Evolutionary conservation across 2,888 invertebrate genomes (phyloP), one percentile per base, ranked within the genome.

Genomic region (Cenopis cana): DNA sequence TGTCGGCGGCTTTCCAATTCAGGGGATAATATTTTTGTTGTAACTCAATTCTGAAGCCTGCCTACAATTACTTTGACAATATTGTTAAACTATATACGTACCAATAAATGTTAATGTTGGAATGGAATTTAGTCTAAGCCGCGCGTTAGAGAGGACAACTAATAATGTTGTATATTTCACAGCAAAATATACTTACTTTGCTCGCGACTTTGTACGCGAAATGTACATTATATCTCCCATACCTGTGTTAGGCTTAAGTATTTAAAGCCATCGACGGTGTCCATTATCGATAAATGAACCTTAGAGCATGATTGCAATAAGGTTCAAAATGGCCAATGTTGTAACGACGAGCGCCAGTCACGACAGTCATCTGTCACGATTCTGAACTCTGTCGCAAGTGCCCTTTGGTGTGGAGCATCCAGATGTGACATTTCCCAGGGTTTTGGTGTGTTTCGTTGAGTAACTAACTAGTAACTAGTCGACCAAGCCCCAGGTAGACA

Each of bases 401-500:
- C 65, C 65, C 57, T 69, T 70, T 65, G 4, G 20, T 29, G 41
- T 17, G 54, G 65, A 65, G 59, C 59, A 65, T 65, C 57, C 36
- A 59, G 52, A 65, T 46, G 65, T 65, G 65, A 54, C 24, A 65
- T 65, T 65, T 65, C 41, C 33, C 59, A 57, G 54, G 33, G 14
- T 57, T 24, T 38, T 33, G 49, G 56, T 11, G 56, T 5, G 62
- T 33, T 49, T 20, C 24, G 50, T 60, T 65, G 36, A 46, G 68
- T 14, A 68, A 68, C n/a, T 46, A 4, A 24, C 24, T 24, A 24
- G 2, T 24, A n/a, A 46, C 14, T 46, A 46, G 46, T 2, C 46
- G n/a, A n/a, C 46, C 14, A 46, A 46, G n/a, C n/a, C n/a, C n/a
- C n/a, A 46, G 12, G n/a, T n/a, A 46, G 46, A 46, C n/a, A 46